A percentile compares a stretch with the other conserved stretches of the same genome.
These are phyloP conservation scores for Oreochromis mossambicus DNA, from an alignment of 2,797 vertebrate genomes.

Conservation along the genomic window DNA sequence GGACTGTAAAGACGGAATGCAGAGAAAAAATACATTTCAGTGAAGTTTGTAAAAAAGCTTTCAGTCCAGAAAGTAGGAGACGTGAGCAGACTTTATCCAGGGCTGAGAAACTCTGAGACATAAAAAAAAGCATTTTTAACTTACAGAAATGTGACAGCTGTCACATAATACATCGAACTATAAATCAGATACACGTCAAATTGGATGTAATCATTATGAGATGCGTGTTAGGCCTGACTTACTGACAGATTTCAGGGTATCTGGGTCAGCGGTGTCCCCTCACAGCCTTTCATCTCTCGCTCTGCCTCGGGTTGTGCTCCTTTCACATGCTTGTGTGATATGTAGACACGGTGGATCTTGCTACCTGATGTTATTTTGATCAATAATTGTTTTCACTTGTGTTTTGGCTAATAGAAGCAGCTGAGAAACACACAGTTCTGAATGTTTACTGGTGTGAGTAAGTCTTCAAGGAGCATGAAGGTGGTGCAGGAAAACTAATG, in stretches of 20 bases:
- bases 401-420: background rate
- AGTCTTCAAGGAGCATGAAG: background rate
- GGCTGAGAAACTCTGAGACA: background rate
- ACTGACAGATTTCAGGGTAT: conserved; percentile 7
- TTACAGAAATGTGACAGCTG: background rate
- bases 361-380: background rate
- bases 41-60: conserved; percentile 2
- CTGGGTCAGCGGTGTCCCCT: conserved; percentile 12
- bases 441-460: background rate
- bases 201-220: background rate
- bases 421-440: background rate
- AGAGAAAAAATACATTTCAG: background rate
- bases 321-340: background rate
- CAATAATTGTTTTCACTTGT: background rate
- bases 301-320: background rate
- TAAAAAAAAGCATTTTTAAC: background rate
- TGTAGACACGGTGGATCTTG: background rate
- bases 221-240: background rate
- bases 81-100: background rate
- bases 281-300: background rate
- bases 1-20: conserved; percentile 1
- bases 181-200: background rate
- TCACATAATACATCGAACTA: background rate
- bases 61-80: background rate
- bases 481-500: conserved; percentile 2